Evolutionary conservation across 2,888 invertebrate genomes (phyloP).

Genomic region (Beris morrisii): DNA sequence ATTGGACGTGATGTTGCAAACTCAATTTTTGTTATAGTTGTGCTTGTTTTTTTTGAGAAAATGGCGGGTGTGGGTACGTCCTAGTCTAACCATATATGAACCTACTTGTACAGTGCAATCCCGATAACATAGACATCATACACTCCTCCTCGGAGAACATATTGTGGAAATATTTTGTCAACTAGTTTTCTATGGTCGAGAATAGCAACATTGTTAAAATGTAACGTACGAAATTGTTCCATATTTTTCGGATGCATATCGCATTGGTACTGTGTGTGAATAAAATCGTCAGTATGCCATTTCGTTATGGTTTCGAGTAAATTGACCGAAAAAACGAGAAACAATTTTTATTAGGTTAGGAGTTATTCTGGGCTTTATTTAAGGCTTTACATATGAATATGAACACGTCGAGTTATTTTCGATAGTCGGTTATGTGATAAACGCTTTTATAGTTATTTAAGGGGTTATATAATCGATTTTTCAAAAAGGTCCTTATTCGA

Average conservation of each 20-base stretch:
- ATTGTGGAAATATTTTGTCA: slow-evolving; percentile 31
- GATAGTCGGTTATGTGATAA: too few species aligned
- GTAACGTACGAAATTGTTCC: slow-evolving; percentile 19
- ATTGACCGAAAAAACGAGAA: slow-evolving; percentile 1
- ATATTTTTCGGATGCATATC: slow-evolving; percentile 14
- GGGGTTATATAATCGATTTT: too few species aligned
- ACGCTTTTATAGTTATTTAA: too few species aligned
- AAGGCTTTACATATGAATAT: background rate
- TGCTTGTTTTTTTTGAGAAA: slow-evolving; percentile 20
- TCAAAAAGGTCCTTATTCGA: too few species aligned
- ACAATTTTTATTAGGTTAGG: slow-evolving; percentile 25
- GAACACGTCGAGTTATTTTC: too few species aligned
- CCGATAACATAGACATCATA: too few species aligned
- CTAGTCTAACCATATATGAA: background rate
- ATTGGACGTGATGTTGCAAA: slow-evolving; percentile 38
- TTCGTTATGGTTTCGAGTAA: slow-evolving; percentile 1
- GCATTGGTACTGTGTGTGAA: too few species aligned
- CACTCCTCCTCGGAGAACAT: background rate
- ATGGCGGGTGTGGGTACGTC: background rate
- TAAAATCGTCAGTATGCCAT: too few species aligned
- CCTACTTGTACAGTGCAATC: slow-evolving; percentile 11
- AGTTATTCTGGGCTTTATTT: slow-evolving; percentile 2
- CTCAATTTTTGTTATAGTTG: slow-evolving; percentile 34
- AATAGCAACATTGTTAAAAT: slow-evolving; percentile 14
- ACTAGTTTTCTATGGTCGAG: background rate